Evolutionary conservation across 2,888 invertebrate species (phyloP).

Genomic region (Embidobia sp.): DNA sequence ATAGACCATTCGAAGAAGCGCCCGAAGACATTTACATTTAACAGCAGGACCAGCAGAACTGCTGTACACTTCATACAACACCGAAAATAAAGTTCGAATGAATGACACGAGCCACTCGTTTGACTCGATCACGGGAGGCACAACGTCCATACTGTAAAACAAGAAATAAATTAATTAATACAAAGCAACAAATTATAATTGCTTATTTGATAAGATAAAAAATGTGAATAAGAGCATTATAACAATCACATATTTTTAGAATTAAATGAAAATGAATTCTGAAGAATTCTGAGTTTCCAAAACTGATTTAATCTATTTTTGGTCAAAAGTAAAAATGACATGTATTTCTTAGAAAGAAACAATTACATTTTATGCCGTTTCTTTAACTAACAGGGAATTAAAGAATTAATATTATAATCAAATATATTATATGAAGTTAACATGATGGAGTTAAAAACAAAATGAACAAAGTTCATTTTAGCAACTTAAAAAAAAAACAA

Average conservation of each 20-base stretch:
- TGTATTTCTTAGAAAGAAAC: too few relatives aligned
- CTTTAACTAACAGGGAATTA: too few relatives aligned
- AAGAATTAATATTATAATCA: too few relatives aligned
- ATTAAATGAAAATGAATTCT: too few relatives aligned
- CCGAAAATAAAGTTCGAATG: constrained; percentile 92
- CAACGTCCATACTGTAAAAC: constrained; percentile 77
- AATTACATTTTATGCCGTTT: too few relatives aligned
- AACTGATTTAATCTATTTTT: too few relatives aligned
- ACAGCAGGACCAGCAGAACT: constrained; percentile 99
- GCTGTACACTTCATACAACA: constrained; percentile 98
- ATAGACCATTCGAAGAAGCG: constrained; percentile 97
- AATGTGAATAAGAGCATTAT: too few relatives aligned
- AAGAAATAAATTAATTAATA: constrained; percentile 30
- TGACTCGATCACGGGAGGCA: constrained; percentile 79
- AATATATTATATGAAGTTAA: too few relatives aligned
- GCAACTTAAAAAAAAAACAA: constrained; percentile 51
- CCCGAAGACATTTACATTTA: constrained; percentile 97
- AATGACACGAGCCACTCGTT: constrained; percentile 82
- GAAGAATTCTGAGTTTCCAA: too few relatives aligned
- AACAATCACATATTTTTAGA: too few relatives aligned
- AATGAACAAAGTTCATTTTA: constrained; percentile 80
- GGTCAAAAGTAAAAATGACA: too few relatives aligned
- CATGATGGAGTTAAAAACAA: constrained; percentile 79
- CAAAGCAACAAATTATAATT: background rate
- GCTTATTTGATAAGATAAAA: too few relatives aligned